Evolutionary conservation across 2,888 invertebrate genomes (phyloP).

Genomic region (Heteropelma amictum): DNA sequence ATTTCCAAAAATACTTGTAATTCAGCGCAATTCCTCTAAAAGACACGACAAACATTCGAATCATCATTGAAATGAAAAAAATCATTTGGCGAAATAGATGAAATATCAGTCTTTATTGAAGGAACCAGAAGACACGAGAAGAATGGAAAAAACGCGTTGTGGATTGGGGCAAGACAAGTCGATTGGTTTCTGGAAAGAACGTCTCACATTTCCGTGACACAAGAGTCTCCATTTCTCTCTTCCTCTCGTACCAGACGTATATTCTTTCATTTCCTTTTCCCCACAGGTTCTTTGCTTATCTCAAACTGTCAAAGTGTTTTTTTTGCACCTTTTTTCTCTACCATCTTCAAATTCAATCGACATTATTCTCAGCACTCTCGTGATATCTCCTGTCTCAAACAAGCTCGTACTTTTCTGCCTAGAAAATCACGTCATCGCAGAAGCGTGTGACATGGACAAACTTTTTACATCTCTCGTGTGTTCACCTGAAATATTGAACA

Average conservation of each 20-base stretch:
- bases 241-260: neutral
- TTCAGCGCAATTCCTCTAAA: too few relatives aligned
- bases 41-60: too few relatives aligned
- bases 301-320: conserved; percentile 5
- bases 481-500: conserved; percentile 42
- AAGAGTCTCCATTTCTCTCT: neutral
- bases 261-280: conserved; percentile 6
- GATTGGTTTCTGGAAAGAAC: neutral
- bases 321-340: neutral
- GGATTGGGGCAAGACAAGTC: too few relatives aligned
- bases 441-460: conserved; percentile 4
- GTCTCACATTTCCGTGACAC: neutral
- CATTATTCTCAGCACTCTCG: neutral
- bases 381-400: neutral
- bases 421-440: conserved; percentile 24
- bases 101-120: too few relatives aligned
- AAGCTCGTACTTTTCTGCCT: conserved; percentile 3
- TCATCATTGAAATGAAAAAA: too few relatives aligned
- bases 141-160: neutral
- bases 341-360: neutral
- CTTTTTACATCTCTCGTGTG: conserved; percentile 5
- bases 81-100: too few relatives aligned
- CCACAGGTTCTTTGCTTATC: neutral
- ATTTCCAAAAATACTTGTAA: too few relatives aligned
- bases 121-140: neutral